Evolutionary conservation across 2,113 vertebrate species (phyloP), one percentile per base, ranked within the genome.

Genomic region (Seriola aureovittata): DNA sequence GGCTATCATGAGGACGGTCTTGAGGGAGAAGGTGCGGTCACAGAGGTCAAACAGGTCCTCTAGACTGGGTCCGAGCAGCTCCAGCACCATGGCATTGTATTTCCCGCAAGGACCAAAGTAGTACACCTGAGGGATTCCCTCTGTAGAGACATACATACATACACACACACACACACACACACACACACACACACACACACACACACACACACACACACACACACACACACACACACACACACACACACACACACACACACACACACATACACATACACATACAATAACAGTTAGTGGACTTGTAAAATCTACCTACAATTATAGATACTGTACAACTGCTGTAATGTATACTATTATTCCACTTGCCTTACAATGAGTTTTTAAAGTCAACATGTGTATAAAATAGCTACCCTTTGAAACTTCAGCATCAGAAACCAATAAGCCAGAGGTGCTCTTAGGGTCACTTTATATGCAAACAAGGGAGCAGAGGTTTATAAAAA

Each of bases 61-160:
- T 90, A 99, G 96, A 95, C 98, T 99, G 81, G 98, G 97, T 57
- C 98, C 97, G 0, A 99, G 96, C 89, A 99, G 96, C 94, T 99
- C 98, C 95, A 99, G 94, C 86, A 99, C 98, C 98, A 99, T 99
- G 90, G 98, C 98, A 0, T 99, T 99, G 94, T 99, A 99, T 93
- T 99, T 99, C 84, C 98, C 98, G 0, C 98, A 99, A 4, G 98
- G 98, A 68, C 98, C 98, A 32, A 99, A 99, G 94, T 99, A 99
- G 92, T 98, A 99, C 92, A 99, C 98, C 96, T 99, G 98, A 95
- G 98, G 98, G 93, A 99, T 96, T 91, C 98, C 98, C 96, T 99
- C 98, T 99, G 96, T 14, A 17, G 82, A 88, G 52, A 89, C 8
- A 85, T 0, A 75, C 16, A 78, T 13, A 80, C 2, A 65, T 0